phyloP scores from a whole-genome alignment of 2,888 invertebrate species.

The Synanthedon andrenaeformis region DNA sequence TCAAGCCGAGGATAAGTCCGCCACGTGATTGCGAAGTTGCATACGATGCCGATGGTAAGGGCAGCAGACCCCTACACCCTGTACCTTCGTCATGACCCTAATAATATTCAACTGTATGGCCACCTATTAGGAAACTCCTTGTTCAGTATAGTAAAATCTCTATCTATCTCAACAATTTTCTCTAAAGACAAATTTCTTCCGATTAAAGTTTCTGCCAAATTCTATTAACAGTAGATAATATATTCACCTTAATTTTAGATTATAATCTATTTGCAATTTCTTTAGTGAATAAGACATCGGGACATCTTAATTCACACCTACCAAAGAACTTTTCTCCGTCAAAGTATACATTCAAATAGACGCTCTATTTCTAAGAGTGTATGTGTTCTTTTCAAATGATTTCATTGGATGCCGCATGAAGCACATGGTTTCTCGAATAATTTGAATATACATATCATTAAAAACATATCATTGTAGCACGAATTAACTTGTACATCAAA shows the following conservation, averaged over 20 bases:
- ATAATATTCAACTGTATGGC: constrained; percentile 2
- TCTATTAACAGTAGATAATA: too few relatives aligned
- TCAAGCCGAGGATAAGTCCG: constrained; percentile 77
- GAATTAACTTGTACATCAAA: not conserved
- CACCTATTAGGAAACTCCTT: constrained; percentile 8
- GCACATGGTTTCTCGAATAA: not conserved
- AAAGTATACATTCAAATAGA: not conserved
- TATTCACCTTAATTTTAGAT: too few relatives aligned
- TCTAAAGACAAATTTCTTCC: too few relatives aligned
- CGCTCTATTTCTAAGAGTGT: constrained; percentile 36
- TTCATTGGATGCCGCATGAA: constrained; percentile 4
- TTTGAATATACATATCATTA: not conserved
- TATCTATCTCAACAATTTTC: too few relatives aligned
- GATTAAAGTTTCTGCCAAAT: too few relatives aligned
- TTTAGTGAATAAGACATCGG: constrained; percentile 38
- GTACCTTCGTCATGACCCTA: constrained; percentile 54
- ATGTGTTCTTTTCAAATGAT: constrained; percentile 40
- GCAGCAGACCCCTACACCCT: constrained; percentile 46
- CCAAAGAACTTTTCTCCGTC: not conserved
- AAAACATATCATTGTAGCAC: not conserved
- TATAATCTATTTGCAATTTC: not conserved
- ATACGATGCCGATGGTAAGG: constrained; percentile 81
- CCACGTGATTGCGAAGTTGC: constrained; percentile 79
- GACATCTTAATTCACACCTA: constrained; percentile 46
- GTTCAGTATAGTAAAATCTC: constrained; percentile 9